Percentiles rank a stretch among this genome's conserved stretches.
Conservation (phyloP, 2,888 invertebrate species). For the Acrocyrtus sp. region DNA sequence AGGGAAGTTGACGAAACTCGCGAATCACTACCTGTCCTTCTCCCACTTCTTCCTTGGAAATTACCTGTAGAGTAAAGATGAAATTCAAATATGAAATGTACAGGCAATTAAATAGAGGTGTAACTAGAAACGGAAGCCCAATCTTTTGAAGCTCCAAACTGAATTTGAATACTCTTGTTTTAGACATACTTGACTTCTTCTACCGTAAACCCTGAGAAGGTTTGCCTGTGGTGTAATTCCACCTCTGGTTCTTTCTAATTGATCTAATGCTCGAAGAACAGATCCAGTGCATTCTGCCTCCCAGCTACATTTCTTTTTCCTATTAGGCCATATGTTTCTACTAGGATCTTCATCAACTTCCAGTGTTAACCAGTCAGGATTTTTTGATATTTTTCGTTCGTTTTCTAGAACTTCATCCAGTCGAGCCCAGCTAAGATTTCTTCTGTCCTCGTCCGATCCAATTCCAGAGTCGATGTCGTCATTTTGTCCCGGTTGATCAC, state of each 20-base stretch:
- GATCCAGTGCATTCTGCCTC: slow-evolving; percentile 54
- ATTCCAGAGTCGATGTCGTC: slow-evolving; percentile 56
- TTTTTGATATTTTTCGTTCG: slow-evolving; percentile 52
- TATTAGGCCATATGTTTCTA: slow-evolving; percentile 56
- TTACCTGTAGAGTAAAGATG: slow-evolving; percentile 36
- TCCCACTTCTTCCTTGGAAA: slow-evolving; percentile 57
- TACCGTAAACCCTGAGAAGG: slow-evolving; percentile 54
- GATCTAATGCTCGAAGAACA: slow-evolving; percentile 50
- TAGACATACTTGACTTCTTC: slow-evolving; percentile 52
- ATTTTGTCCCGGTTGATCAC: slow-evolving; percentile 52
- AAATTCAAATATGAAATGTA: neutral
- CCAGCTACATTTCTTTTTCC: slow-evolving; percentile 57
- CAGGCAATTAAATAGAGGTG: too few species aligned
- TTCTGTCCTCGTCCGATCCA: slow-evolving; percentile 54
- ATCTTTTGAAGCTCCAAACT: too few species aligned
- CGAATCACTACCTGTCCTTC: slow-evolving; percentile 57
- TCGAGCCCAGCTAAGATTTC: slow-evolving; percentile 56
- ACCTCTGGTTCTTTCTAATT: slow-evolving; percentile 43
- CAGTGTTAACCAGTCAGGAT: slow-evolving; percentile 56
- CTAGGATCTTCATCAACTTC: slow-evolving; percentile 53
- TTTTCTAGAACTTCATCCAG: slow-evolving; percentile 55
- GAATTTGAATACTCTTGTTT: too few species aligned
- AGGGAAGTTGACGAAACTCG: slow-evolving; percentile 55
- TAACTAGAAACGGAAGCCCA: too few species aligned
- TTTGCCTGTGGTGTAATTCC: slow-evolving; percentile 50